Percentiles rank a stretch among this genome's conserved stretches.
Evolutionary conservation across 2,113 vertebrate genomes (phyloP).

Genomic region (Corythoichthys intestinalis): DNA sequence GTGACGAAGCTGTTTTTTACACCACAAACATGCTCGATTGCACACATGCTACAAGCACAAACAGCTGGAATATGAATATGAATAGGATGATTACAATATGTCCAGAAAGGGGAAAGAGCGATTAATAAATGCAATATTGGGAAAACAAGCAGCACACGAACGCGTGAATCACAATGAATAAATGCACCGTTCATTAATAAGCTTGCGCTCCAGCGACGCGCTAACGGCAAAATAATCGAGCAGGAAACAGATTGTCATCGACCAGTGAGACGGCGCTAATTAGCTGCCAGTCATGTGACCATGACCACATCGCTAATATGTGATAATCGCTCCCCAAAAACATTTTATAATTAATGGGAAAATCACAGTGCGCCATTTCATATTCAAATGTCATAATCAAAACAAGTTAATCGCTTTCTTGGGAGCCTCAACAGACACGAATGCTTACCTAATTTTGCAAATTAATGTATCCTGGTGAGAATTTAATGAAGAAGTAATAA

Average conservation of each 20-base stretch:
- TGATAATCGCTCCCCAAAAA: not conserved
- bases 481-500: not conserved
- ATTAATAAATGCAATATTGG: constrained; percentile 12
- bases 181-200: constrained; percentile 2
- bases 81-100: not conserved
- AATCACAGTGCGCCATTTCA: not conserved
- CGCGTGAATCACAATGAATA: constrained; percentile 28
- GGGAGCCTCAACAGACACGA: not conserved
- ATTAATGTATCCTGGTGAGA: too few relatives aligned
- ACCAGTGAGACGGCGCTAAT: constrained; percentile 23
- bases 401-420: not conserved
- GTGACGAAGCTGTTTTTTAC: not conserved
- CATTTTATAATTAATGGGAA: not conserved
- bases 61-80: not conserved
- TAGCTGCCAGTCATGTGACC: not conserved
- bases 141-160: constrained; percentile 16
- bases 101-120: not conserved
- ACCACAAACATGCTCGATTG: not conserved
- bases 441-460: not conserved
- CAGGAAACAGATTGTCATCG: constrained; percentile 36
- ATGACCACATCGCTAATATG: not conserved
- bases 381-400: not conserved
- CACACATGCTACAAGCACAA: not conserved
- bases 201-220: not conserved
- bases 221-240: not conserved